Evolutionary conservation across 1,140 invertebrate species (phyloP).

Genomic region (Lordiphosa collinella): DNA sequence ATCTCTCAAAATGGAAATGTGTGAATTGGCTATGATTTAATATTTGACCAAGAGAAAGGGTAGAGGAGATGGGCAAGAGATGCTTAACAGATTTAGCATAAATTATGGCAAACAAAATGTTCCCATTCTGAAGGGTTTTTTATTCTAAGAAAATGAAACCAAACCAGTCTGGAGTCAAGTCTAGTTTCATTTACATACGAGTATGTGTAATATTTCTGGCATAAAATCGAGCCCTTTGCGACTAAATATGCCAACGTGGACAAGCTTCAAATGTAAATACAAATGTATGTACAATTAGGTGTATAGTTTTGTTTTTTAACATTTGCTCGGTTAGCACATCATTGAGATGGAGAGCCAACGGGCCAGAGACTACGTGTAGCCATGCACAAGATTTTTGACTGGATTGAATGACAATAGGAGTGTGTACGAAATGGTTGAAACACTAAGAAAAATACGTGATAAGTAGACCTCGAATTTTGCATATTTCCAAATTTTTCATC

Average conservation of each 20-base stretch:
- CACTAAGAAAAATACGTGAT: neutral
- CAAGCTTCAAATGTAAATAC: slow-evolving; percentile 12
- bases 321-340: too few relatives aligned
- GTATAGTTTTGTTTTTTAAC: too few relatives aligned
- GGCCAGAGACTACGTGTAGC: slow-evolving; percentile 49
- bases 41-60: slow-evolving; percentile 40
- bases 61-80: neutral
- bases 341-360: too few relatives aligned
- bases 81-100: neutral
- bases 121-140: too few relatives aligned
- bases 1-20: slow-evolving; percentile 47
- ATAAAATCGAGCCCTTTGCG: neutral
- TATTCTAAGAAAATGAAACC: slow-evolving; percentile 4
- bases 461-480: too few relatives aligned
- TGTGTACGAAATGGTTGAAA: neutral
- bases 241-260: slow-evolving; percentile 11
- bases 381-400: slow-evolving; percentile 55
- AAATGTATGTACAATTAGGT: neutral
- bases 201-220: slow-evolving; percentile 22
- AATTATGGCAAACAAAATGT: too few relatives aligned
- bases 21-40: slow-evolving; percentile 68
- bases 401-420: slow-evolving; percentile 47
- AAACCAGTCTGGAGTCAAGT: neutral
- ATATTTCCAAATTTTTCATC: too few relatives aligned
- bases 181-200: slow-evolving; percentile 26